Evolutionary conservation across 2,888 invertebrate species (phyloP).

Genomic region (Petrophora chlorosata): DNA sequence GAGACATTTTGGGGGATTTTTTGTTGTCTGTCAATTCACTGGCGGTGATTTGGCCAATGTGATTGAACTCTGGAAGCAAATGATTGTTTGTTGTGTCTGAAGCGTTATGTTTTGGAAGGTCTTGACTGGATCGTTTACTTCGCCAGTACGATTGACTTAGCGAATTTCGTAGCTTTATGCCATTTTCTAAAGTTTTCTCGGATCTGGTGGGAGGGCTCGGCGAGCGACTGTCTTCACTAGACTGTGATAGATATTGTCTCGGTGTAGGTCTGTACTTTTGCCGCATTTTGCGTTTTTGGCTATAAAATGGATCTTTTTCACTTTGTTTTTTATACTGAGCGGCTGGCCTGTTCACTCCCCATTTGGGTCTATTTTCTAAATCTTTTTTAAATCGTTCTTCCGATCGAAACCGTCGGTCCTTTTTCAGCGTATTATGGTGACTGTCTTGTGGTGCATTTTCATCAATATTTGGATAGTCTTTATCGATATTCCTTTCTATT

Average conservation of each 20-base stretch:
- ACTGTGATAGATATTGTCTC: constrained; percentile 81
- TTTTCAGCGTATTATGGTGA: constrained; percentile 76
- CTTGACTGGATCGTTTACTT: constrained; percentile 72
- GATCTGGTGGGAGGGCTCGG: constrained; percentile 78
- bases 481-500: constrained; percentile 72
- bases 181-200: constrained; percentile 68
- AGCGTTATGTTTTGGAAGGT: constrained; percentile 61
- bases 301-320: constrained; percentile 94
- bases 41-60: constrained; percentile 74
- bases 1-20: constrained; percentile 69
- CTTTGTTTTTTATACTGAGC: constrained; percentile 95
- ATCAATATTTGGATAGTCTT: constrained; percentile 78
- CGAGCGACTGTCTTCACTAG: constrained; percentile 85
- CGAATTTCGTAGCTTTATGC: constrained; percentile 70
- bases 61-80: constrained; percentile 78
- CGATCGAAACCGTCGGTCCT: constrained; percentile 79
- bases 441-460: constrained; percentile 79
- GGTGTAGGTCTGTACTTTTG: constrained; percentile 85
- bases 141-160: constrained; percentile 80
- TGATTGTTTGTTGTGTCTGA: constrained; percentile 56
- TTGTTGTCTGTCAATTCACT: constrained; percentile 60
- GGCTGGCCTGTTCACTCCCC: constrained; percentile 90
- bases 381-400: constrained; percentile 82
- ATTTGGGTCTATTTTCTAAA: constrained; percentile 87
- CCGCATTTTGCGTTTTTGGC: constrained; percentile 87